These are phyloP conservation scores for Coelinius sp. DNA, from an alignment of 2,888 invertebrate genomes.

Conservation along the genomic window DNA sequence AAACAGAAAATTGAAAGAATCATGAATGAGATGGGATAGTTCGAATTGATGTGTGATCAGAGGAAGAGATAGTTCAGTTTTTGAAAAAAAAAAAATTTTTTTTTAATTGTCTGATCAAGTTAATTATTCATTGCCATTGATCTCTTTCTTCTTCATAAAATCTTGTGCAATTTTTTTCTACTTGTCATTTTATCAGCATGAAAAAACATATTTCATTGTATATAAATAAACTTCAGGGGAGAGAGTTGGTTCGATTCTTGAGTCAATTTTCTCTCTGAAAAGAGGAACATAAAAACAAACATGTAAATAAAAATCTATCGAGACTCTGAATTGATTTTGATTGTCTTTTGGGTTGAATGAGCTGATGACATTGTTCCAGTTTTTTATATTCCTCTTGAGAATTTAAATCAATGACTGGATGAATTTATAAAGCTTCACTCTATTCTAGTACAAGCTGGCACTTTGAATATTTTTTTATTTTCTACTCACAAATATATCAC, in stretches of 20 bases:
- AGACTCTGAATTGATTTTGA: neutral
- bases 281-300: neutral
- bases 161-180: neutral
- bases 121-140: neutral
- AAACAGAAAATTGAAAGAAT: neutral
- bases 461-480: neutral
- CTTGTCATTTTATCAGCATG: neutral
- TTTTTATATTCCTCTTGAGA: neutral
- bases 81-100: neutral
- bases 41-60: neutral
- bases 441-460: conserved; percentile 11
- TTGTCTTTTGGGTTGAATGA: neutral
- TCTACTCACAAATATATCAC: neutral
- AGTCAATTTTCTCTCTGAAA: neutral
- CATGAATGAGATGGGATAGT: neutral
- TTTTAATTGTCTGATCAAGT: neutral
- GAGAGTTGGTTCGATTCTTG: neutral
- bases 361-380: neutral
- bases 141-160: conserved; percentile 10
- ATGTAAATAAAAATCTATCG: conserved; percentile 16
- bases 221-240: neutral
- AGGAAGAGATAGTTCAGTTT: neutral
- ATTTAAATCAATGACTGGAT: neutral
- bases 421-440: conserved; percentile 19
- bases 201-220: neutral